Evolutionary conservation across 2,888 invertebrate species (phyloP).

Genomic region (Zygaena filipendulae): DNA sequence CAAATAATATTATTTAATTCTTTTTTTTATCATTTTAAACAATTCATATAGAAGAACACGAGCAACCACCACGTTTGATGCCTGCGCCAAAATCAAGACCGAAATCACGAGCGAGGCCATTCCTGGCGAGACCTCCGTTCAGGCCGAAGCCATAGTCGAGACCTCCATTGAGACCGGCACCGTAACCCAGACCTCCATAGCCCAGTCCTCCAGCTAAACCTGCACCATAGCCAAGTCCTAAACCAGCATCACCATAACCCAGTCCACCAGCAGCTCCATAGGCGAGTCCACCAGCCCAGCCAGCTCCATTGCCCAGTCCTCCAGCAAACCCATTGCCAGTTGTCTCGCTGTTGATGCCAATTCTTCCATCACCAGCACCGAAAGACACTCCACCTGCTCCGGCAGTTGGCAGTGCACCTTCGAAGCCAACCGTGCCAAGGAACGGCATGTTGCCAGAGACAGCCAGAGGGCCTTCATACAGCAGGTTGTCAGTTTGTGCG

Average conservation of each 20-base stretch:
- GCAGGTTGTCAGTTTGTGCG: constrained; percentile 25
- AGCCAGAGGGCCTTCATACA: constrained; percentile 25
- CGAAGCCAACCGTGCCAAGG: constrained; percentile 22
- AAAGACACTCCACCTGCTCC: constrained; percentile 23
- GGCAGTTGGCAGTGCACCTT: constrained; percentile 19
- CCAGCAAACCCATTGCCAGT: constrained; percentile 7
- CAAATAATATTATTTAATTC: too few relatives aligned
- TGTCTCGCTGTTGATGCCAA: constrained; percentile 19
- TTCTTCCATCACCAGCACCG: constrained; percentile 22
- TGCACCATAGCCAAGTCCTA: not conserved
- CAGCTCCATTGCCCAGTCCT: not conserved
- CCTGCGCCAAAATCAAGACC: too few relatives aligned
- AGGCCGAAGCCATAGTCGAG: not conserved
- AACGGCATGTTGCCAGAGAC: constrained; percentile 25
- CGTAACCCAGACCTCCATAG: not conserved
- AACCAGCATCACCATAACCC: not conserved
- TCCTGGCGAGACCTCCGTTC: too few relatives aligned
- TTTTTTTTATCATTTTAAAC: too few relatives aligned
- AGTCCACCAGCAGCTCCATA: not conserved
- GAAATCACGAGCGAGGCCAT: too few relatives aligned
- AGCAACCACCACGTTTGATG: too few relatives aligned
- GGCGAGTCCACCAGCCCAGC: not conserved
- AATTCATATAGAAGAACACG: too few relatives aligned
- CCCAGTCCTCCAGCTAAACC: not conserved
- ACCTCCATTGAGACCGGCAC: not conserved